Percentiles rank a stretch among this genome's conserved stretches.
These are phyloP conservation scores for Bungarus multicinctus DNA, from an alignment of 2,113 vertebrate genomes.

Conservation along the genomic window DNA sequence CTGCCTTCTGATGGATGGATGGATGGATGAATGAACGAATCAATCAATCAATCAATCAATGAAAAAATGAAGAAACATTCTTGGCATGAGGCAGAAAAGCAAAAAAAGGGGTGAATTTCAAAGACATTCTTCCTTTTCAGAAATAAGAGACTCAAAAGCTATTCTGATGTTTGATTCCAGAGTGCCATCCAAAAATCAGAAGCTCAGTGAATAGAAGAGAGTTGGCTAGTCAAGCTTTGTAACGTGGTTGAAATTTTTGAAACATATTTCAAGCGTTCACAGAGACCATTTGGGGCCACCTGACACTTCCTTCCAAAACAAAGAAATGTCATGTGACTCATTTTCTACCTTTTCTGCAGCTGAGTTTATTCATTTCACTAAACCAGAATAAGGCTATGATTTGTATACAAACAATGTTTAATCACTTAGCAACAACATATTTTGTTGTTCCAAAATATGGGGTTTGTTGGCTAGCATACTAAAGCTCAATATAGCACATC, in stretches of 20 bases:
- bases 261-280: neutral
- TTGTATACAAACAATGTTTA: neutral
- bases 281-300: neutral
- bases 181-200: neutral
- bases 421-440: neutral
- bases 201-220: neutral
- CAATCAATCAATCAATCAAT: too few relatives aligned
- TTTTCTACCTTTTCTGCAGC: neutral
- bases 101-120: neutral
- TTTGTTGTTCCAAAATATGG: neutral
- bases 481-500: neutral
- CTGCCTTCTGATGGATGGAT: neutral
- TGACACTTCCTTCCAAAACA: neutral
- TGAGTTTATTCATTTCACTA: neutral
- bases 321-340: neutral
- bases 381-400: neutral
- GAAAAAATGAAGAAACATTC: neutral
- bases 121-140: neutral
- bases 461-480: neutral
- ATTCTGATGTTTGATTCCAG: neutral
- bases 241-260: neutral
- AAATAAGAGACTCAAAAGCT: neutral
- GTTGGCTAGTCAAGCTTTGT: neutral
- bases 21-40: too few relatives aligned
- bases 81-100: neutral